These are phyloP conservation scores for Austrolebias charrua DNA, from an alignment of 2,797 vertebrate genomes.

Conservation along the genomic window DNA sequence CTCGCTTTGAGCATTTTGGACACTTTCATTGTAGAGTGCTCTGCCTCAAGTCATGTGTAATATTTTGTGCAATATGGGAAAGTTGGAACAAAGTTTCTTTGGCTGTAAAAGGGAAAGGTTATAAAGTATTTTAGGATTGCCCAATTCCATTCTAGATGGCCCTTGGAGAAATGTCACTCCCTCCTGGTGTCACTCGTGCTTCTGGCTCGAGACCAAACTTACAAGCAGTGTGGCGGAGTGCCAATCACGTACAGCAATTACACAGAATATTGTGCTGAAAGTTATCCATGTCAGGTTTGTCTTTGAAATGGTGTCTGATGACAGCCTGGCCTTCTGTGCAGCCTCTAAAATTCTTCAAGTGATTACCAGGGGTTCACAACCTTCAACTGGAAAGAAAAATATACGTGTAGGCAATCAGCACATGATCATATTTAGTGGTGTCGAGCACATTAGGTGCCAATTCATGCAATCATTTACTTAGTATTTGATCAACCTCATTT, in stretches of 20 bases:
- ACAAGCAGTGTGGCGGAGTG: constrained; percentile 26
- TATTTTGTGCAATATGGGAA: constrained; percentile 31
- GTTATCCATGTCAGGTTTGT: constrained; percentile 50
- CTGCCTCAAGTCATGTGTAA: constrained; percentile 27
- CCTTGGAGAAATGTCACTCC: constrained; percentile 34
- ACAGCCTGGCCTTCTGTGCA: constrained; percentile 40
- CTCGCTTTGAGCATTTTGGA: constrained; percentile 22
- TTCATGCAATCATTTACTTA: neutral
- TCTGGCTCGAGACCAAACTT: constrained; percentile 35
- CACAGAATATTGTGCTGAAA: constrained; percentile 54
- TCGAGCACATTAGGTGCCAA: neutral
- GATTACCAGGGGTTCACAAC: constrained; percentile 33
- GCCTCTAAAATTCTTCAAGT: constrained; percentile 35
- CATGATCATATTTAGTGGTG: neutral
- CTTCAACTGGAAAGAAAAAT: constrained; percentile 51
- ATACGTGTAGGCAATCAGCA: constrained; percentile 24
- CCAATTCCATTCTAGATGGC: constrained; percentile 33
- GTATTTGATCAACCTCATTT: constrained; percentile 4
- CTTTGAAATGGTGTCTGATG: constrained; percentile 68
- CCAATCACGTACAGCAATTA: constrained; percentile 51
- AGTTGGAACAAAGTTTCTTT: constrained; percentile 5
- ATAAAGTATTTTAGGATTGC: constrained; percentile 24
- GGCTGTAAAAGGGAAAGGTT: constrained; percentile 27
- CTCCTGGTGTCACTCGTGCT: constrained; percentile 30
- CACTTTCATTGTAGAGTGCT: constrained; percentile 30